These are phyloP conservation scores for Saturnia pavonia DNA, from an alignment of 2,888 invertebrate species.

Conservation along the genomic window DNA sequence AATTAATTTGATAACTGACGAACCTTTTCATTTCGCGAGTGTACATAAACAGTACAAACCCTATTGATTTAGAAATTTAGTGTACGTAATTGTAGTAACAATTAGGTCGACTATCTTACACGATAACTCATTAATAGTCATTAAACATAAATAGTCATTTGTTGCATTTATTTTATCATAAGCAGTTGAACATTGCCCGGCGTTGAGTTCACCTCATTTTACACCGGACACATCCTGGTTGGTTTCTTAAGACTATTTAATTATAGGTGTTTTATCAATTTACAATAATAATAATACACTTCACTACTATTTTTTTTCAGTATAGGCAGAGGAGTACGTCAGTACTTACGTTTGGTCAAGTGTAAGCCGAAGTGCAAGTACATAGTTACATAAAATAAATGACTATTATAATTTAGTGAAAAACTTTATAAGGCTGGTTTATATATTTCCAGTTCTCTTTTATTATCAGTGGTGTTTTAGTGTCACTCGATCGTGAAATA, in stretches of 20 bases:
- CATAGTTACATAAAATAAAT: background rate
- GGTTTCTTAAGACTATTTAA: background rate
- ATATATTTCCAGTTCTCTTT: no score
- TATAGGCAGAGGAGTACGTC: background rate
- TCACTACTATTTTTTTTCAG: background rate
- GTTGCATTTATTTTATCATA: constrained; percentile 35
- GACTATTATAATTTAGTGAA: no score
- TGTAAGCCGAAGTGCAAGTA: background rate
- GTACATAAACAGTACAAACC: background rate
- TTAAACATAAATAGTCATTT: constrained; percentile 15
- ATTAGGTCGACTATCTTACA: constrained; percentile 20
- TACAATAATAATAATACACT: background rate
- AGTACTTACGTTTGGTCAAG: background rate
- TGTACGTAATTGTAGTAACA: constrained; percentile 16
- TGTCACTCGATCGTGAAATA: no score
- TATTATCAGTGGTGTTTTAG: no score
- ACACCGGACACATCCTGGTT: constrained; percentile 3
- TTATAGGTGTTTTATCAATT: constrained; percentile 3
- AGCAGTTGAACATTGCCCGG: constrained; percentile 36
- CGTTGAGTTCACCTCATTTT: constrained; percentile 14
- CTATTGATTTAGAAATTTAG: constrained; percentile 22
- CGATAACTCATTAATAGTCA: constrained; percentile 19
- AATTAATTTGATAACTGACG: no score
- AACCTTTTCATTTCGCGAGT: no score
- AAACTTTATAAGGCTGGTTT: no score